Conservation (phyloP, 1,140 invertebrate genomes). For the Platyura marginata region DNA sequence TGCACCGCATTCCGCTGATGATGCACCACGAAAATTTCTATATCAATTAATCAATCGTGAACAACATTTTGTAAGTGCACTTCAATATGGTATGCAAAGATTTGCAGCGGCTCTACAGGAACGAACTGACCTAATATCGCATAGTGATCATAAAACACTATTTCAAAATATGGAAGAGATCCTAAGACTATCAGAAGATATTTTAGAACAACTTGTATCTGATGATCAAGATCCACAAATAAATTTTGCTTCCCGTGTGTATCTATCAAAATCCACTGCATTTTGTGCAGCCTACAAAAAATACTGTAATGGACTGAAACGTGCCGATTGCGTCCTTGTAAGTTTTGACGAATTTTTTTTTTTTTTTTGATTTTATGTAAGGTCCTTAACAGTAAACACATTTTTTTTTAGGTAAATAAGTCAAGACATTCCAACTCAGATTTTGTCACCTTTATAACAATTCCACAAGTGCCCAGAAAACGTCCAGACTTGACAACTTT, state of each 20-base stretch:
- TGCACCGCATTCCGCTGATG: slow-evolving; percentile 24
- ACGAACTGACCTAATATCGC: slow-evolving; percentile 48
- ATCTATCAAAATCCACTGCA: slow-evolving; percentile 47
- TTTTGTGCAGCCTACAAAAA: slow-evolving; percentile 56
- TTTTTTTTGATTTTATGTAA: neutral
- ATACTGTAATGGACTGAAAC: slow-evolving; percentile 63
- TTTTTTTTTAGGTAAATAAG: slow-evolving; percentile 31
- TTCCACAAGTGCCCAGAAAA: slow-evolving; percentile 54
- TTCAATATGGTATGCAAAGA: slow-evolving; percentile 55
- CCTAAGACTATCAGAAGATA: slow-evolving; percentile 56
- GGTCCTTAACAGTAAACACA: neutral
- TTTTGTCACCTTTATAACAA: slow-evolving; percentile 52
- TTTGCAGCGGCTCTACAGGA: slow-evolving; percentile 53
- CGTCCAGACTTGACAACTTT: slow-evolving; percentile 65
- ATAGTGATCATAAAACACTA: slow-evolving; percentile 51
- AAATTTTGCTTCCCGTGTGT: slow-evolving; percentile 42
- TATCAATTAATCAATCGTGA: slow-evolving; percentile 42
- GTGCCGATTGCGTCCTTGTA: slow-evolving; percentile 60
- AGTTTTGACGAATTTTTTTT: slow-evolving; percentile 6
- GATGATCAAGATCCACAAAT: slow-evolving; percentile 50
- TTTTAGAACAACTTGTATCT: slow-evolving; percentile 51
- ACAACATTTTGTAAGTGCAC: slow-evolving; percentile 48
- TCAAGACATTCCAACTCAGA: slow-evolving; percentile 37
- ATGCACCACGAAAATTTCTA: slow-evolving; percentile 30
- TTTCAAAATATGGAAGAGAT: slow-evolving; percentile 73